These are phyloP conservation scores for Trigoniulus corallinus DNA, from an alignment of 1,140 invertebrate genomes.

Conservation along the genomic window DNA sequence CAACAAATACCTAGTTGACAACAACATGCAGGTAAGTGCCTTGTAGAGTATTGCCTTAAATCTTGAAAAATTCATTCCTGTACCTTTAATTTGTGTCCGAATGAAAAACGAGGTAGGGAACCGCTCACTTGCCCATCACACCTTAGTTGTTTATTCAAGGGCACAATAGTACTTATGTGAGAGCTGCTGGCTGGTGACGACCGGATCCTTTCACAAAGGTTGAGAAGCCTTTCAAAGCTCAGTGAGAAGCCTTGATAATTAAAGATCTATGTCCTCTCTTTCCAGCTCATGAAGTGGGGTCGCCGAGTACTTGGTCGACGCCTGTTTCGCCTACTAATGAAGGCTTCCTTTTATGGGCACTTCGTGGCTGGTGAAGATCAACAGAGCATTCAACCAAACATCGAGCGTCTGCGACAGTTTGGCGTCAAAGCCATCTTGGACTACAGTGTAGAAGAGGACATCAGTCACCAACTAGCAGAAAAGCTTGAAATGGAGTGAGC, in stretches of 20 bases:
- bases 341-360: slow-evolving; percentile 91
- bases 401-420: slow-evolving; percentile 71
- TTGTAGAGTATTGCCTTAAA: too few relatives aligned
- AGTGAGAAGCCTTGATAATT: too few relatives aligned
- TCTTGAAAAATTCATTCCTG: too few relatives aligned
- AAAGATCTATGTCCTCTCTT: too few relatives aligned
- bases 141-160: too few relatives aligned
- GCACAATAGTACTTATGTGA: too few relatives aligned
- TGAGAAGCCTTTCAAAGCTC: too few relatives aligned
- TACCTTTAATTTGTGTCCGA: too few relatives aligned
- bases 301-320: slow-evolving; percentile 63
- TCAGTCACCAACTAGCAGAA: slow-evolving; percentile 74
- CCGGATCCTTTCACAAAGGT: too few relatives aligned
- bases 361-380: slow-evolving; percentile 94
- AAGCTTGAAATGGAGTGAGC: slow-evolving; percentile 80
- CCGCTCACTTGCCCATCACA: too few relatives aligned
- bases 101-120: too few relatives aligned
- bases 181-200: too few relatives aligned
- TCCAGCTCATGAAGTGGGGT: slow-evolving; percentile 71
- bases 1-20: slow-evolving; percentile 71
- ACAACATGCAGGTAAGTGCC: slow-evolving; percentile 86
- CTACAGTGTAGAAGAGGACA: slow-evolving; percentile 95
- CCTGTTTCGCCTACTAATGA: slow-evolving; percentile 78
- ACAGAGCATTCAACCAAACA: slow-evolving; percentile 61
- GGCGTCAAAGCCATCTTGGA: slow-evolving; percentile 97